These are phyloP conservation scores for Drosophila suzukii DNA, from an alignment of 1,140 invertebrate species.

Conservation along the genomic window DNA sequence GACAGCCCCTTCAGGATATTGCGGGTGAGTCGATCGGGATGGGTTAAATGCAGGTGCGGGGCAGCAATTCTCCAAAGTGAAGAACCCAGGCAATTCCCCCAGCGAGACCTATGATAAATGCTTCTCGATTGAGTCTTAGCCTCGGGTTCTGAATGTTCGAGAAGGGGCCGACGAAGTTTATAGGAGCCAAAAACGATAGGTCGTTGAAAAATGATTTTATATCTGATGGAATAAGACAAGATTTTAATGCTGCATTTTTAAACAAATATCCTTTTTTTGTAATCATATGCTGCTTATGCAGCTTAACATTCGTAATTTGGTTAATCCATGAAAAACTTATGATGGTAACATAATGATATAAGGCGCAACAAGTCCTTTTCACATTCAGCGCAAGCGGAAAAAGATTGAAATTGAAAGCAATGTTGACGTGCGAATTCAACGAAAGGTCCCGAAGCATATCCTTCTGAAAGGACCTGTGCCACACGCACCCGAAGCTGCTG, in stretches of 20 bases:
- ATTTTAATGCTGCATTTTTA: too few relatives aligned
- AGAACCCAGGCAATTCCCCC: conserved; percentile 21
- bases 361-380: conserved; percentile 58
- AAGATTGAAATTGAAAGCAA: conserved; percentile 42
- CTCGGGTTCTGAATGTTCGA: conserved; percentile 4
- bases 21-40: conserved; percentile 85
- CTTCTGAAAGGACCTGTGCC: conserved; percentile 15
- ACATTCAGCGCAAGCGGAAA: conserved; percentile 14
- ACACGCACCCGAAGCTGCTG: conserved; percentile 12
- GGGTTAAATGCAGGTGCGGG: conserved; percentile 17
- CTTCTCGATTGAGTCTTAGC: conserved; percentile 1
- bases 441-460: conserved; percentile 56
- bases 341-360: neutral
- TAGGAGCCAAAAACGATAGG: too few relatives aligned
- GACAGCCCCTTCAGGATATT: conserved; percentile 89
- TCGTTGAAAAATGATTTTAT: too few relatives aligned
- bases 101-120: conserved; percentile 35
- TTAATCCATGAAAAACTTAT: too few relatives aligned
- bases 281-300: too few relatives aligned
- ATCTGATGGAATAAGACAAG: too few relatives aligned
- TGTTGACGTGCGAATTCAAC: conserved; percentile 45
- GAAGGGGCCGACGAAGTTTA: neutral
- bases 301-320: too few relatives aligned
- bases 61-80: conserved; percentile 63
- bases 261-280: too few relatives aligned